A percentile compares a stretch with the other conserved stretches of the same genome.
Conservation (phyloP, 2,888 invertebrate genomes). For the Drosophila mulleri region DNA sequence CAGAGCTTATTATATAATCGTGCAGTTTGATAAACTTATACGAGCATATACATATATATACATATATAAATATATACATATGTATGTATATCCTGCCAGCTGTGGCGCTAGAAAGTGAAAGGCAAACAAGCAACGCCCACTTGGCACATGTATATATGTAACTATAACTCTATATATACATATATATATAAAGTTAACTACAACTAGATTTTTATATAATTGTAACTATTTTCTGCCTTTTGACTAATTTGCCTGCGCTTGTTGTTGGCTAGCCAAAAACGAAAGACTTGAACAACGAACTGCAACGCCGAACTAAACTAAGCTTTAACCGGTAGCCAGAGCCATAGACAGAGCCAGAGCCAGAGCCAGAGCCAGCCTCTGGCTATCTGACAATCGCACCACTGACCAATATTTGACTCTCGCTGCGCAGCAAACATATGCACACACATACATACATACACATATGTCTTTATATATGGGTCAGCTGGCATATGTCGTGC, state of each 20-base stretch:
- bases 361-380: slow-evolving; percentile 25
- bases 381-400: slow-evolving; percentile 63
- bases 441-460: too few relatives aligned
- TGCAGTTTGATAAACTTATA: slow-evolving; percentile 44
- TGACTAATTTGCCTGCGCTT: slow-evolving; percentile 66
- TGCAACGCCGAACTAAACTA: slow-evolving; percentile 15
- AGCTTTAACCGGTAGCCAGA: slow-evolving; percentile 52
- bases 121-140: slow-evolving; percentile 76
- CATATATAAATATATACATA: not conserved
- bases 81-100: slow-evolving; percentile 50
- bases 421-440: not conserved
- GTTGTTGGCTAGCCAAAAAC: slow-evolving; percentile 18
- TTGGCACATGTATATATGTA: slow-evolving; percentile 36
- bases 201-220: slow-evolving; percentile 70
- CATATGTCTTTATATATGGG: slow-evolving; percentile 51
- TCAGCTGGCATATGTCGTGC: slow-evolving; percentile 39
- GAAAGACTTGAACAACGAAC: slow-evolving; percentile 45
- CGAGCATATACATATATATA: slow-evolving; percentile 1
- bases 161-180: not conserved
- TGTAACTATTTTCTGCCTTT: slow-evolving; percentile 38
- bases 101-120: slow-evolving; percentile 63
- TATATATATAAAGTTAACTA: slow-evolving; percentile 23
- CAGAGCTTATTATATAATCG: slow-evolving; percentile 60
- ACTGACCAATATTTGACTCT: slow-evolving; percentile 66
- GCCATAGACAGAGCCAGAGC: not conserved